phyloP scores from a whole-genome alignment of 2,888 invertebrate genomes.

The Limnephilus rhombicus region DNA sequence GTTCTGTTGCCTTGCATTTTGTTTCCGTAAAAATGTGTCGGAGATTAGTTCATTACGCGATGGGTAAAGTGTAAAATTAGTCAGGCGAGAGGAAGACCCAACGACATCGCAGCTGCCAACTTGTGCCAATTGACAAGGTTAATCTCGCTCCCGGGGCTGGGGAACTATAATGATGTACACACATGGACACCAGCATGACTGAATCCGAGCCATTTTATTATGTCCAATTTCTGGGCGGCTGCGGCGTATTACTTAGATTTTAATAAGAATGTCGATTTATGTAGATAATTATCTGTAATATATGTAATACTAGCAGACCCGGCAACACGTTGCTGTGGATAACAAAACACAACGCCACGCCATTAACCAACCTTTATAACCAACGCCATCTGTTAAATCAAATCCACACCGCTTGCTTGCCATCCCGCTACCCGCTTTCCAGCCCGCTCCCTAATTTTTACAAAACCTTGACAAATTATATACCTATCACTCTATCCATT shows the following conservation, averaged over 20 bases:
- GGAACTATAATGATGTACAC: background rate
- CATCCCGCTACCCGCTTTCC: too few species aligned
- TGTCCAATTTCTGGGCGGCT: background rate
- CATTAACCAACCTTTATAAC: too few species aligned
- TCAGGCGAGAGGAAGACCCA: background rate
- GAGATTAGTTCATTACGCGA: conserved; percentile 20
- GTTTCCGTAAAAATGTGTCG: conserved; percentile 27
- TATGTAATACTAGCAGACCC: too few species aligned
- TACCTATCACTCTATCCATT: too few species aligned
- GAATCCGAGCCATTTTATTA: background rate
- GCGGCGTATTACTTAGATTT: background rate
- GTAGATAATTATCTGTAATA: too few species aligned
- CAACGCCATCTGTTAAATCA: too few species aligned
- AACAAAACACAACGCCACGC: too few species aligned
- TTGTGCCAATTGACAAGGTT: conserved; percentile 5
- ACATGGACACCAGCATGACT: background rate
- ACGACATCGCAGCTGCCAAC: background rate
- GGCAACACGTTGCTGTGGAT: too few species aligned
- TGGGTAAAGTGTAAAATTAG: conserved; percentile 33
- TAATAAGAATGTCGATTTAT: background rate
- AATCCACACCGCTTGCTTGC: too few species aligned
- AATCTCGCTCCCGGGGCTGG: background rate
- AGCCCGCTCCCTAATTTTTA: too few species aligned
- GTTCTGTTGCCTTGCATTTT: conserved; percentile 34
- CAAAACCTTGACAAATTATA: too few species aligned